These are phyloP conservation scores for Byasa hedistus DNA, from an alignment of 2,888 invertebrate genomes.

Conservation along the genomic window DNA sequence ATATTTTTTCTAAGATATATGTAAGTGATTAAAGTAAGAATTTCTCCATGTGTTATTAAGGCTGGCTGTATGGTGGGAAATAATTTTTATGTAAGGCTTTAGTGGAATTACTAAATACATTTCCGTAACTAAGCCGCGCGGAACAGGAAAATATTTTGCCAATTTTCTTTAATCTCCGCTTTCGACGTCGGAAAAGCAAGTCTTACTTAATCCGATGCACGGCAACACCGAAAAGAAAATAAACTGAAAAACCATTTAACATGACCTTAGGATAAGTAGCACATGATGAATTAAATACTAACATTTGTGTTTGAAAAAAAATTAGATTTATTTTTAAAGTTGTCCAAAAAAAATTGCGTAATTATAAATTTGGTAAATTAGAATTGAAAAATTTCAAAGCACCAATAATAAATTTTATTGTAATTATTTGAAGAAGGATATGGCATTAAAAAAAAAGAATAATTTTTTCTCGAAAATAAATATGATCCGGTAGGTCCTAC, in stretches of 20 bases:
- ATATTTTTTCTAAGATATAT: neutral
- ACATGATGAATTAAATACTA: neutral
- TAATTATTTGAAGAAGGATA: neutral
- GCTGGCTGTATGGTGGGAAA: slow-evolving; percentile 8
- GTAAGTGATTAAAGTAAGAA: neutral
- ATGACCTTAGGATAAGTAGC: neutral
- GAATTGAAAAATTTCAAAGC: too few relatives aligned
- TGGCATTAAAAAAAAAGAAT: neutral
- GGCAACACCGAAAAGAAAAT: slow-evolving; percentile 46
- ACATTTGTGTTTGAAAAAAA: neutral
- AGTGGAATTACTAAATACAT: slow-evolving; percentile 21
- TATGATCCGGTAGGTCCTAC: neutral
- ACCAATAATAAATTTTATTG: neutral
- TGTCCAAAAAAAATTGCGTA: too few relatives aligned
- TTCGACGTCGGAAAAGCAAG: slow-evolving; percentile 44
- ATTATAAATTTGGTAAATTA: too few relatives aligned
- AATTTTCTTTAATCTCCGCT: slow-evolving; percentile 50
- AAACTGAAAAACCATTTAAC: slow-evolving; percentile 38
- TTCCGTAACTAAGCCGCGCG: slow-evolving; percentile 25
- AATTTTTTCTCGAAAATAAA: neutral
- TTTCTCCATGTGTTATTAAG: neutral
- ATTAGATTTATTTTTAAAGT: neutral
- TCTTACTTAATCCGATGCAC: slow-evolving; percentile 50
- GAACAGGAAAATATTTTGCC: slow-evolving; percentile 47
- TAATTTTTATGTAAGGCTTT: slow-evolving; percentile 12